Percentiles rank a stretch among this genome's conserved stretches.
These are phyloP conservation scores for Phaethon lepturus DNA, from an alignment of 2,113 vertebrate genomes.

Conservation along the genomic window DNA sequence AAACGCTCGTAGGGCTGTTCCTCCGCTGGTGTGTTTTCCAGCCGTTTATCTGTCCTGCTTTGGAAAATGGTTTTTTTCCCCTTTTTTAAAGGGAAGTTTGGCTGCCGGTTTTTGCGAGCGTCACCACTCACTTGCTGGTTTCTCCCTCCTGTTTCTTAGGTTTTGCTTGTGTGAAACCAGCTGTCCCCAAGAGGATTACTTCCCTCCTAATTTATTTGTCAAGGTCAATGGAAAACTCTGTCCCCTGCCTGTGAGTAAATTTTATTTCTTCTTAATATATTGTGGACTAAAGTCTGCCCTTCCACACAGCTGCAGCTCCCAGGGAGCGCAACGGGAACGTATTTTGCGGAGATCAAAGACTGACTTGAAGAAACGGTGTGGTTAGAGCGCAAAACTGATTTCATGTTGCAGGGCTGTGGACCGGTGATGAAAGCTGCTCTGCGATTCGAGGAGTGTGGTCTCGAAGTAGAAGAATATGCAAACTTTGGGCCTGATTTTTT, in stretches of 20 bases:
- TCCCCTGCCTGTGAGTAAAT: constrained; percentile 76
- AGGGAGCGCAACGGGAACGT: rapidly evolving
- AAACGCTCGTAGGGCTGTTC: rapidly evolving
- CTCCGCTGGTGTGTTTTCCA: background rate
- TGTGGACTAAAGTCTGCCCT: background rate
- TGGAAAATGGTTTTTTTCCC: background rate
- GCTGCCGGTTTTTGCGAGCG: rapidly evolving
- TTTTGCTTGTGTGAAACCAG: constrained; percentile 85
- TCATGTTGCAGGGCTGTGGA: rapidly evolving
- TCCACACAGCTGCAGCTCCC: background rate
- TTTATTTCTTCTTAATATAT: background rate
- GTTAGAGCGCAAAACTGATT: background rate
- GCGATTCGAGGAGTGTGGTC: background rate
- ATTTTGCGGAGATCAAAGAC: background rate
- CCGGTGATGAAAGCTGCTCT: background rate
- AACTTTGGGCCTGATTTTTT: too few species aligned
- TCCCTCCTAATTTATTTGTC: constrained; percentile 82
- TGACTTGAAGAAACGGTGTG: background rate
- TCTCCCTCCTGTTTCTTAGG: constrained; percentile 38
- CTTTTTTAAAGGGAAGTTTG: background rate
- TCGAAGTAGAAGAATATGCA: background rate
- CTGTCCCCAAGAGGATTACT: constrained; percentile 82
- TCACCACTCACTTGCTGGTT: background rate
- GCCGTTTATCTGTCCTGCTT: background rate
- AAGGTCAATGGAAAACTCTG: constrained; percentile 84